These are phyloP conservation scores for Neopelma chrysocephalum DNA, from an alignment of 2,797 vertebrate species.

Conservation along the genomic window DNA sequence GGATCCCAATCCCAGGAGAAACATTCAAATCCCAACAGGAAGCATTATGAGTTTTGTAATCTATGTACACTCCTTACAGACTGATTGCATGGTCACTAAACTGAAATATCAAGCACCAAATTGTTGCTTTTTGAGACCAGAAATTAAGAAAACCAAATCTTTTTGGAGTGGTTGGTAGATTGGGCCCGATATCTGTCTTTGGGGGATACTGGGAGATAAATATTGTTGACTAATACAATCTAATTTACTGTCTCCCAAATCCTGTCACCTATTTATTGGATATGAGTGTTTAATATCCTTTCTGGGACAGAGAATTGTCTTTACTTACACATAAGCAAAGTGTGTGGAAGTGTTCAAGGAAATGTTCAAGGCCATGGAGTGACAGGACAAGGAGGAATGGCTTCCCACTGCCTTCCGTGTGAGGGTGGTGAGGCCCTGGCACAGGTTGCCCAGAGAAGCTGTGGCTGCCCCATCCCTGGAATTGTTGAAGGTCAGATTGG, in stretches of 20 bases:
- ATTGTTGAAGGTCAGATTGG: background rate
- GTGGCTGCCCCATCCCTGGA: background rate
- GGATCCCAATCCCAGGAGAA: background rate
- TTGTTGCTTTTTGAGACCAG: background rate
- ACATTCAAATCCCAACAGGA: background rate
- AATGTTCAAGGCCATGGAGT: background rate
- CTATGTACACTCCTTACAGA: background rate
- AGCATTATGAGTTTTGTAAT: background rate
- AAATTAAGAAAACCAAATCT: background rate
- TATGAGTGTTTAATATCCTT: background rate
- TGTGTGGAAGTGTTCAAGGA: background rate
- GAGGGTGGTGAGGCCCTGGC: background rate
- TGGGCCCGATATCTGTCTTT: background rate
- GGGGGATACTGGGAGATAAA: background rate
- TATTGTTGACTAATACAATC: background rate
- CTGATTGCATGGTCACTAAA: background rate
- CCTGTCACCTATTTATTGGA: background rate
- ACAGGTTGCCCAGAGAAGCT: background rate
- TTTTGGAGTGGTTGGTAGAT: background rate
- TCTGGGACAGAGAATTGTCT: background rate
- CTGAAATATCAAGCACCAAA: background rate
- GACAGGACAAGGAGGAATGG: background rate
- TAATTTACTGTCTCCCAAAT: background rate
- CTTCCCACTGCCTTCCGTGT: rapidly evolving
- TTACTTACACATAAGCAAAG: background rate